Conservation (phyloP, 2,797 vertebrate species). For the Gila robusta region DNA sequence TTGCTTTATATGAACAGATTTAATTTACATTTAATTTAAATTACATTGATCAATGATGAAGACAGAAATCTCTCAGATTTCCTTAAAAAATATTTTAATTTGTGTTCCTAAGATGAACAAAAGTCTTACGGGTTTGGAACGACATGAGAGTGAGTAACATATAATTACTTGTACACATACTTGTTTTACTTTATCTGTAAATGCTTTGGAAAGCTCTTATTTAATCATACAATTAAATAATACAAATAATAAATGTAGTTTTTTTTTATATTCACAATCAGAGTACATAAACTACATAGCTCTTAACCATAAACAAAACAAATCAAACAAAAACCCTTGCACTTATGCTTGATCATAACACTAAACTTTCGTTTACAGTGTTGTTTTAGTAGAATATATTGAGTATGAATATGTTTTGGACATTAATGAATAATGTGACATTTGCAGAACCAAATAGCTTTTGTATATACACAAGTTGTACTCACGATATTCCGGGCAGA, state of each 20-base stretch:
- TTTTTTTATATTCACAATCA: background rate
- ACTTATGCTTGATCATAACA: background rate
- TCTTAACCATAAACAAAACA: background rate
- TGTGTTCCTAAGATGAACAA: background rate
- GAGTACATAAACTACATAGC: background rate
- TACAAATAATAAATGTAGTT: background rate
- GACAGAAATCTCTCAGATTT: background rate
- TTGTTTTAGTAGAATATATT: background rate
- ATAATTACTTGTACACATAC: background rate
- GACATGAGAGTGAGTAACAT: background rate
- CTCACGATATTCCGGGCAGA: constrained; percentile 98
- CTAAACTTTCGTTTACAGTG: background rate
- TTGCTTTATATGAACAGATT: background rate
- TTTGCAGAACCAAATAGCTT: background rate
- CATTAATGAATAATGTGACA: background rate
- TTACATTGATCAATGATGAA: background rate
- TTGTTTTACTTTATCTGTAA: background rate
- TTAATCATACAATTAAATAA: background rate
- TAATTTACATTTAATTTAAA: background rate
- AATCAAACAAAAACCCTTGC: background rate
- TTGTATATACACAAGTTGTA: background rate
- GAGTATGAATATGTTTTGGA: background rate
- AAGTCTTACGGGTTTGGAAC: background rate
- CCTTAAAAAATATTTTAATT: background rate
- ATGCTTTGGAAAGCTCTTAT: background rate